These are phyloP conservation scores for Drosophila mayaguana DNA, from an alignment of 2,888 invertebrate genomes.

Conservation along the genomic window DNA sequence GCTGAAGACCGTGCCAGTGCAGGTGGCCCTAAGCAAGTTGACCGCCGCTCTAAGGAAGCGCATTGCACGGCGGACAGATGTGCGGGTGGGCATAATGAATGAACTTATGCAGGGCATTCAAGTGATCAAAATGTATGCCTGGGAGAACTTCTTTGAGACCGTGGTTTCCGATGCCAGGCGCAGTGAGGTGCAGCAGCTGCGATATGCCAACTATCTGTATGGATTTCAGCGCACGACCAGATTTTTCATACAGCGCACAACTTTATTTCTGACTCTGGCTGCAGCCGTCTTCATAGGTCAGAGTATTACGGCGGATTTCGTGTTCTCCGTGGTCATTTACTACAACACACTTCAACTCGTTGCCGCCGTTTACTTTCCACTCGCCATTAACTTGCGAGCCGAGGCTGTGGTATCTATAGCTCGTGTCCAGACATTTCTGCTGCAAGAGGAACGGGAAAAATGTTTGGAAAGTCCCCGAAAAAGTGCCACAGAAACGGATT, in stretches of 20 bases:
- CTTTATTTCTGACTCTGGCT: constrained; percentile 92
- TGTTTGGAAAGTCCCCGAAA: too few species aligned
- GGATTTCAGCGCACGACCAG: constrained; percentile 89
- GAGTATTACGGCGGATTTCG: constrained; percentile 88
- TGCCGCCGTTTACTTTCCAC: constrained; percentile 87
- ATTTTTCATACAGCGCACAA: constrained; percentile 94
- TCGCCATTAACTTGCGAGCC: constrained; percentile 87
- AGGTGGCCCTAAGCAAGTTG: constrained; percentile 86
- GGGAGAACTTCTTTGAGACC: constrained; percentile 95
- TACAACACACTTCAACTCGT: constrained; percentile 89
- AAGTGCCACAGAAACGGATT: constrained; percentile 50
- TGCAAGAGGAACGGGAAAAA: constrained; percentile 86
- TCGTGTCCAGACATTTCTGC: constrained; percentile 87
- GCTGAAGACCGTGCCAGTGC: constrained; percentile 92
- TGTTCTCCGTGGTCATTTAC: constrained; percentile 91
- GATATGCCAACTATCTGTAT: constrained; percentile 88
- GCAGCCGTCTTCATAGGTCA: constrained; percentile 90
- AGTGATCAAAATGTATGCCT: constrained; percentile 98
- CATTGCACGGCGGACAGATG: constrained; percentile 94
- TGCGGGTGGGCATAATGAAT: constrained; percentile 95
- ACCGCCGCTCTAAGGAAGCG: constrained; percentile 87
- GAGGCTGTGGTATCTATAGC: constrained; percentile 87
- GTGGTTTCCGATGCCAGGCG: constrained; percentile 91
- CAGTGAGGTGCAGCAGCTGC: constrained; percentile 88
- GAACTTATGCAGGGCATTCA: constrained; percentile 97